Percentiles rank a stretch among this genome's conserved stretches.
These are phyloP conservation scores for Nemopilema nomurai DNA, from an alignment of 30 jellyfish, hydroid and myxozoan genomes.

Conservation along the genomic window DNA sequence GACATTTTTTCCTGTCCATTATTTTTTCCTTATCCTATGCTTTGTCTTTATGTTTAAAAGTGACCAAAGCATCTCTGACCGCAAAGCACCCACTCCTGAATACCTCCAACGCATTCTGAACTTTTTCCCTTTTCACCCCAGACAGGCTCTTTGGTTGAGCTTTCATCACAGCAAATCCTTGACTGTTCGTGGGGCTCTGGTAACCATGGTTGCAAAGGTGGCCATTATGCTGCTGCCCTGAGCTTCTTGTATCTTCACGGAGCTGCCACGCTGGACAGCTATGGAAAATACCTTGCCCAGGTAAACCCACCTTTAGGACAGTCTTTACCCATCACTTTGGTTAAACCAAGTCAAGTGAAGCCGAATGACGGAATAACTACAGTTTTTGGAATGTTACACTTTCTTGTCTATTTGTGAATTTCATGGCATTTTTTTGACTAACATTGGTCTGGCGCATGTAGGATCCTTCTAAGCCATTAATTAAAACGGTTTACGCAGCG, in stretches of 20 bases:
- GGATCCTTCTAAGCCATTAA: too few relatives aligned
- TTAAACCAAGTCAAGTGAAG: too few relatives aligned
- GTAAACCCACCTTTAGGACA: too few relatives aligned
- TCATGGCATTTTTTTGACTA: too few relatives aligned
- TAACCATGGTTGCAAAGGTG: slow-evolving; percentile 99
- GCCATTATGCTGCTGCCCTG: slow-evolving; percentile 96
- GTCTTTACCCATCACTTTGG: too few relatives aligned
- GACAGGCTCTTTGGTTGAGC: slow-evolving; percentile 89
- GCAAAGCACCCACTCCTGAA: neutral
- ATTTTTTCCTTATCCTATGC: neutral
- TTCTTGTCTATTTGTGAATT: too few relatives aligned
- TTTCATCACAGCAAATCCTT: slow-evolving; percentile 91
- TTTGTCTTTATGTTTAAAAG: neutral
- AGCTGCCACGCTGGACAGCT: slow-evolving; percentile 87
- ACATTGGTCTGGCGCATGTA: too few relatives aligned
- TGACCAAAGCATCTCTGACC: neutral
- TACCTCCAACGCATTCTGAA: neutral
- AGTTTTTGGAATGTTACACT: too few relatives aligned
- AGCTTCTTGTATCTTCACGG: slow-evolving; percentile 95
- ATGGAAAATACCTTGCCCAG: slow-evolving; percentile 98
- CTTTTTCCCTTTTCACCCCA: slow-evolving; percentile 28
- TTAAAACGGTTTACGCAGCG: too few relatives aligned
- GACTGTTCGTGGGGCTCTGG: slow-evolving; percentile 99
- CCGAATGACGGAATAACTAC: too few relatives aligned
- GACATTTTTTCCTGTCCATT: too few relatives aligned